Base-by-base conservation (phyloP, 2,797 vertebrate genomes). In the Falco rusticolus region DNA sequence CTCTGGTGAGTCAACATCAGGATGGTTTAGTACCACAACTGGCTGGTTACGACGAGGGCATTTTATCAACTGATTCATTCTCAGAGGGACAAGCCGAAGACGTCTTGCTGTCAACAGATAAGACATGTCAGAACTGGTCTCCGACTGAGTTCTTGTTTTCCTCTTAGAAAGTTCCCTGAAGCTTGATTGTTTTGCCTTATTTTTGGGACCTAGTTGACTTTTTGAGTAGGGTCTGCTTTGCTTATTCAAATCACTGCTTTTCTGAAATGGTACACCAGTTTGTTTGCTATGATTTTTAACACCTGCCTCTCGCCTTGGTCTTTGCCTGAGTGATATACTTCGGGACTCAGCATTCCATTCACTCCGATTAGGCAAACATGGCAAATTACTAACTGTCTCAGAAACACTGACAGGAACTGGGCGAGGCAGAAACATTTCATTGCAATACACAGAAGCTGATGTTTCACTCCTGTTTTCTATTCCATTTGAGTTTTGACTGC, bases 21-120 rank as follows among this genome's bases (percentile, higher is more conserved):
- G 99, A 74, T 99, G 99, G 96, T 99, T 99, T 54, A 99, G 97
- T 71, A 99, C 99, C 34, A 99, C 99, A 89, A 99, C 99, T 1
- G 99, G 99, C 95, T 99, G 99, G 97, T 99, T 98, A 31, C 98
- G 98, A 41, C 98, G 98, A 28, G 99, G 99, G 7, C 97, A 98
- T 64, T 98, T 99, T 78, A 99, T 98, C 70, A 97, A 94, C 70
- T 99, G 99, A 95, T 99, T 98, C 13, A 41, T 96, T 90, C 98
- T 99, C 77, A 98, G 96, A 4, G 99, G 99, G 76, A 98, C 97
- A 20, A 99, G 98, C 21, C 98, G 93, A 34, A 98, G 98, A 69
- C 97, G 97, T 47, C 97, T 97, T 31, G 98, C 95, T 21, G 97
- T 98, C 93, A 98, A 96, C 50, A 92, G 90, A 68, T 57, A 97